A percentile compares a stretch with the other conserved stretches of the same genome.
Conservation (phyloP, 2,113 vertebrate genomes). For the Prietella phreatophila region DNA sequence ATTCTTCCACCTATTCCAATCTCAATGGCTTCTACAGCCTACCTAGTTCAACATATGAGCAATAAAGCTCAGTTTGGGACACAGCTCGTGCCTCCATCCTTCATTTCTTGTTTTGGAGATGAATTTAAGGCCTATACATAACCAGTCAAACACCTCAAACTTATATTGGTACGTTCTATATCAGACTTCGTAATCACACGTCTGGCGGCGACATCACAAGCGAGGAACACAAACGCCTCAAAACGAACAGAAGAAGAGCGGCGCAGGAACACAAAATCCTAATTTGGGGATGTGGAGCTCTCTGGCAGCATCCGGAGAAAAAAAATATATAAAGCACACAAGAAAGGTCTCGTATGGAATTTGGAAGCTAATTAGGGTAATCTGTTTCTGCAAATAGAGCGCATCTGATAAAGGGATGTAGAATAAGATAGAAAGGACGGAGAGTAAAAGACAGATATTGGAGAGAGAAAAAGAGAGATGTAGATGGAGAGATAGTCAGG, state of each 20-base stretch:
- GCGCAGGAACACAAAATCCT: constrained; percentile 18
- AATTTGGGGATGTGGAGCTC: constrained; percentile 41
- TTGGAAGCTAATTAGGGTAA: constrained; percentile 53
- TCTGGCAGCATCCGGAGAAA: neutral
- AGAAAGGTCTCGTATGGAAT: constrained; percentile 46
- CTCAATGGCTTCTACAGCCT: neutral
- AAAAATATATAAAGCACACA: constrained; percentile 34
- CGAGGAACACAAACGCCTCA: constrained; percentile 45
- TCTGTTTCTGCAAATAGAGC: constrained; percentile 52
- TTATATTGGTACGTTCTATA: constrained; percentile 30
- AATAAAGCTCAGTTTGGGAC: neutral
- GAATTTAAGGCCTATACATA: neutral
- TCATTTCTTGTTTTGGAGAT: neutral
- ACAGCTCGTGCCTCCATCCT: neutral
- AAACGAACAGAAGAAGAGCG: constrained; percentile 43
- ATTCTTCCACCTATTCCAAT: neutral
- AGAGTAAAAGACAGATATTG: neutral
- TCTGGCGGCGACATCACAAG: constrained; percentile 41
- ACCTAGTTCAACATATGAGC: neutral
- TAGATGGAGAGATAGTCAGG: neutral
- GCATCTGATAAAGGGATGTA: constrained; percentile 44
- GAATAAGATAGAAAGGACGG: neutral
- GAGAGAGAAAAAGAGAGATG: neutral
- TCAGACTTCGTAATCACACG: constrained; percentile 39
- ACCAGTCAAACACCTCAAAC: constrained; percentile 26